Percentiles rank a stretch among this genome's conserved stretches.
phyloP scores from a whole-genome alignment of 1,140 invertebrate species.

The Nixonia krombeini region DNA sequence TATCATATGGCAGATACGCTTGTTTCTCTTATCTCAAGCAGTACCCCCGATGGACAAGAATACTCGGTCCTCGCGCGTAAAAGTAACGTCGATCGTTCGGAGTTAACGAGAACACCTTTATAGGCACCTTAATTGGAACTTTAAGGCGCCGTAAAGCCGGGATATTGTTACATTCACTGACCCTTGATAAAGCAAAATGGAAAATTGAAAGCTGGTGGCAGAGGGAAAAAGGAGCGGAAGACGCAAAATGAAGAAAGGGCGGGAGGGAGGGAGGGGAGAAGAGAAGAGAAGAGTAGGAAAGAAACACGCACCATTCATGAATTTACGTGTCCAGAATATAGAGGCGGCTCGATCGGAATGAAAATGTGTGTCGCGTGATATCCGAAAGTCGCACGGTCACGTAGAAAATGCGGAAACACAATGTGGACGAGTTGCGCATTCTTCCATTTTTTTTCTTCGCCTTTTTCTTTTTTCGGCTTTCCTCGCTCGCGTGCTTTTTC shows the following conservation, averaged over 20 bases:
- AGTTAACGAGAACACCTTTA: constrained; percentile 56
- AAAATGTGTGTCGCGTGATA: not conserved
- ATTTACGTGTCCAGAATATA: constrained; percentile 31
- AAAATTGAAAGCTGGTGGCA: constrained; percentile 44
- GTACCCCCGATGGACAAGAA: constrained; percentile 17
- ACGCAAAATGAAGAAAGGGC: too few relatives aligned
- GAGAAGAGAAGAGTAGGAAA: constrained; percentile 10
- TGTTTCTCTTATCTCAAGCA: constrained; percentile 10
- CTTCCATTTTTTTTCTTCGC: too few relatives aligned
- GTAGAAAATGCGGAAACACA: not conserved
- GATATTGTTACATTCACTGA: constrained; percentile 42
- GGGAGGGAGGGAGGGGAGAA: too few relatives aligned
- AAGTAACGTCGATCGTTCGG: constrained; percentile 51
- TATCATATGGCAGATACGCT: not conserved
- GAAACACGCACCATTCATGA: constrained; percentile 35
- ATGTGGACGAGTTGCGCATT: not conserved
- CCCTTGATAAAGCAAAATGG: constrained; percentile 41
- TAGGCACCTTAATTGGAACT: constrained; percentile 59
- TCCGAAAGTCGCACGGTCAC: not conserved
- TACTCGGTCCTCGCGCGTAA: constrained; percentile 23
- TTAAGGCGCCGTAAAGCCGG: constrained; percentile 55
- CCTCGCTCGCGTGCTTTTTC: too few relatives aligned
- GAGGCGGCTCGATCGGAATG: not conserved
- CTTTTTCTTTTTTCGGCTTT: too few relatives aligned
- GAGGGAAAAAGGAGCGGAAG: constrained; percentile 19